These are phyloP conservation scores for Thera britannica DNA, from an alignment of 2,888 invertebrate species.

Conservation along the genomic window DNA sequence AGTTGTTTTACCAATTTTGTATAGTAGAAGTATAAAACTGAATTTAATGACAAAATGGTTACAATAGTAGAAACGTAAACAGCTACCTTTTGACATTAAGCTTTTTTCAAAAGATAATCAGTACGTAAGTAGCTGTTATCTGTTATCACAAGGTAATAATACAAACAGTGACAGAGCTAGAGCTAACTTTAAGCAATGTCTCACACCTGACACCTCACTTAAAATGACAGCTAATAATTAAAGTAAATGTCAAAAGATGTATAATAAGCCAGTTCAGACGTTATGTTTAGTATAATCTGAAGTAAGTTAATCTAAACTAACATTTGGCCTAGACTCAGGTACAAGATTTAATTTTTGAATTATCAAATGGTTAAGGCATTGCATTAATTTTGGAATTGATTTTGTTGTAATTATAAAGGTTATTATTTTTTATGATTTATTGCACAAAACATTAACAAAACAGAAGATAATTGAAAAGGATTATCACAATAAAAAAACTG, in stretches of 20 bases:
- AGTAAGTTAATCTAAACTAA: constrained; percentile 6
- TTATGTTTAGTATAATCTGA: too few species aligned
- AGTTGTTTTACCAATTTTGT: constrained; percentile 8
- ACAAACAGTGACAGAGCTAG: too few species aligned
- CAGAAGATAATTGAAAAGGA: constrained; percentile 12
- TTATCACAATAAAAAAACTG: neutral
- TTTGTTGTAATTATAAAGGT: constrained; percentile 23
- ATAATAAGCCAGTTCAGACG: too few species aligned
- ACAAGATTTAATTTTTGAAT: constrained; percentile 27
- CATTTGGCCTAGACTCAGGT: constrained; percentile 5
- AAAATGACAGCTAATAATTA: too few species aligned
- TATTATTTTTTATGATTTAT: constrained; percentile 29
- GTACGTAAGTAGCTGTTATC: too few species aligned
- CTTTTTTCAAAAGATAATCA: too few species aligned
- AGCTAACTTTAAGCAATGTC: too few species aligned
- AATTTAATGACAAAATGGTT: neutral
- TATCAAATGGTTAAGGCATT: constrained; percentile 23
- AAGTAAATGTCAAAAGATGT: too few species aligned
- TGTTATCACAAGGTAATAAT: too few species aligned
- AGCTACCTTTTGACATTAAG: too few species aligned
- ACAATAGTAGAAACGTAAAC: neutral
- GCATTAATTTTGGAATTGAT: constrained; percentile 43
- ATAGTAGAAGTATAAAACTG: neutral
- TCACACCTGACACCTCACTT: too few species aligned
- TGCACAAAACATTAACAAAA: constrained; percentile 14